A percentile compares a stretch with the other conserved stretches of the same genome.
These are phyloP conservation scores for Australoheros scitulus DNA, from an alignment of 2,113 vertebrate genomes.

Conservation along the genomic window DNA sequence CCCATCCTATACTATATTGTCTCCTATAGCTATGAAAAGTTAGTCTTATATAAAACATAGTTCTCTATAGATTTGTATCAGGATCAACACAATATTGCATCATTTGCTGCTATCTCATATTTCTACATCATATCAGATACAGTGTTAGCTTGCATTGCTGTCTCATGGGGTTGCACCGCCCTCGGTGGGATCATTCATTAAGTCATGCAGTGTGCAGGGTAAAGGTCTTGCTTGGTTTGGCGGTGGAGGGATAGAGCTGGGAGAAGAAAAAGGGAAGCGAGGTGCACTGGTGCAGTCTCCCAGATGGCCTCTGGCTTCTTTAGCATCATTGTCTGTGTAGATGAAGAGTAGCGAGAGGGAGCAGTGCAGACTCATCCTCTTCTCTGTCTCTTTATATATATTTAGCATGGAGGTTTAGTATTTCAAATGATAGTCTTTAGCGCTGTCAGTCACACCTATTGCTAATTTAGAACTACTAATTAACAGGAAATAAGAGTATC, in stretches of 20 bases:
- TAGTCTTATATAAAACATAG: background rate
- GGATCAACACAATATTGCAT: background rate
- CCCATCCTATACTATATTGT: background rate
- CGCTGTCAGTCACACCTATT: background rate
- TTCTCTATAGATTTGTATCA: background rate
- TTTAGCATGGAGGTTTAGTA: background rate
- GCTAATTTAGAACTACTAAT: background rate
- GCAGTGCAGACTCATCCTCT: background rate
- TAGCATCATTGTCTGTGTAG: background rate
- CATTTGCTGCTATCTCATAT: background rate
- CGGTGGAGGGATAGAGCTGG: background rate
- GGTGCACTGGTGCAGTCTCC: slow-evolving; percentile 8
- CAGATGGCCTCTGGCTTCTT: background rate
- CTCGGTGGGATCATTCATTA: slow-evolving; percentile 10
- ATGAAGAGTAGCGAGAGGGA: background rate
- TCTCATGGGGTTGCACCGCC: background rate
- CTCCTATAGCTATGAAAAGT: background rate
- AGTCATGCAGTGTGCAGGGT: background rate
- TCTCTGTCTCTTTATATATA: background rate
- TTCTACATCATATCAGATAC: background rate
- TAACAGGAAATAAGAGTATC: background rate
- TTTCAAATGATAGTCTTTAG: background rate
- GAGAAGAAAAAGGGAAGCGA: background rate
- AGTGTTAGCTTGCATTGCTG: background rate
- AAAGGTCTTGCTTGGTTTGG: slow-evolving; percentile 10